Evolutionary conservation across 2,888 invertebrate species (phyloP).

Genomic region (Suillia variegata): DNA sequence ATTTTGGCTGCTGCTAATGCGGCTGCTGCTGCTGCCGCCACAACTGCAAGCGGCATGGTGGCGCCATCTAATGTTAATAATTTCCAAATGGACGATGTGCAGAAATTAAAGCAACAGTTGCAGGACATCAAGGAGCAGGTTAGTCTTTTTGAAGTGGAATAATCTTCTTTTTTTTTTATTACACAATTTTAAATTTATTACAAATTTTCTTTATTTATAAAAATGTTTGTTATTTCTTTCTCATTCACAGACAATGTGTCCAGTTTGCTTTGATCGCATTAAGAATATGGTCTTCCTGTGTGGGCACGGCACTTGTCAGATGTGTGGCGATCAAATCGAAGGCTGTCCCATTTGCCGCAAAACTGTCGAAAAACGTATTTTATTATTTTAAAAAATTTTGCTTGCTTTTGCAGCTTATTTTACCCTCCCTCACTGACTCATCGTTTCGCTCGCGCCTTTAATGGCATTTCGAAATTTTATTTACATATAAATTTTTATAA

Average conservation of each 20-base stretch:
- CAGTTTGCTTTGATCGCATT: slow-evolving; percentile 94
- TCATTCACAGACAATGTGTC: slow-evolving; percentile 97
- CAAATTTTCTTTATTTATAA: too few species aligned
- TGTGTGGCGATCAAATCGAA: slow-evolving; percentile 97
- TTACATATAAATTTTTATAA: neutral
- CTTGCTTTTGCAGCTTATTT: too few species aligned
- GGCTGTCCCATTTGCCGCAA: slow-evolving; percentile 98
- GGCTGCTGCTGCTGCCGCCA: too few species aligned
- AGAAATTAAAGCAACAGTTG: slow-evolving; percentile 90
- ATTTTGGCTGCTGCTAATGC: slow-evolving; percentile 38
- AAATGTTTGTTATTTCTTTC: neutral
- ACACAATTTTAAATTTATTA: neutral
- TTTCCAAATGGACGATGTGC: slow-evolving; percentile 79
- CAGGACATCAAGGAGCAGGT: slow-evolving; percentile 98
- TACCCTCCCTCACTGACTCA: too few species aligned
- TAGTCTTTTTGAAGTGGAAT: too few species aligned
- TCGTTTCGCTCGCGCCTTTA: neutral
- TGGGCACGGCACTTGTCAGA: slow-evolving; percentile 97
- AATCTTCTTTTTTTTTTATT: neutral
- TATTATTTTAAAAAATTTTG: slow-evolving; percentile 75
- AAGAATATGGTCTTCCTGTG: slow-evolving; percentile 99
- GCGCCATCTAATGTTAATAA: slow-evolving; percentile 42
- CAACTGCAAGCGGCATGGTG: slow-evolving; percentile 33
- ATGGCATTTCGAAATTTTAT: neutral
- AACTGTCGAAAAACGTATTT: slow-evolving; percentile 92